Evolutionary conservation across 2,888 invertebrate species (phyloP).

Genomic region (Penaeus monodon): DNA sequence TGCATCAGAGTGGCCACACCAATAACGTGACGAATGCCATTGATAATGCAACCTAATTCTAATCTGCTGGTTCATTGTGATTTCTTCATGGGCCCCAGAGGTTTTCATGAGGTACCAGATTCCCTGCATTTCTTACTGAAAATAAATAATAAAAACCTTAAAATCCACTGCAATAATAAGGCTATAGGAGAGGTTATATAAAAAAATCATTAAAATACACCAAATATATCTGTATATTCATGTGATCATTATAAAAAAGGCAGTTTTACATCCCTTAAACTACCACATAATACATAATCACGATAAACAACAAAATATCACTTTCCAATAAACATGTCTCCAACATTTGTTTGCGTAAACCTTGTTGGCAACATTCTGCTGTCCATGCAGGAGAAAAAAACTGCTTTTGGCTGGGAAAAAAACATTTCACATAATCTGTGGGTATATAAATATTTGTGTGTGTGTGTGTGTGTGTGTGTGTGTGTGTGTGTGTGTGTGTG

Average conservation of each 20-base stretch:
- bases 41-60: constrained; percentile 95
- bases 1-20: constrained; percentile 98
- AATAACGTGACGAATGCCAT: constrained; percentile 90
- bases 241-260: too few relatives aligned
- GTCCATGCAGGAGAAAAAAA: constrained; percentile 98
- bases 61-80: constrained; percentile 93
- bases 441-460: not conserved
- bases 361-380: constrained; percentile 96
- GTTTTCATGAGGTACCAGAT: constrained; percentile 91
- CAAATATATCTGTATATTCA: too few relatives aligned
- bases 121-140: constrained; percentile 95
- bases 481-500: fast-evolving
- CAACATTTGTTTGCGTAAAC: constrained; percentile 94
- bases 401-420: constrained; percentile 86
- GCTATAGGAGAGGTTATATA: too few relatives aligned
- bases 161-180: too few relatives aligned
- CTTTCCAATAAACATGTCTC: constrained; percentile 95
- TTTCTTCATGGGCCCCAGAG: constrained; percentile 87
- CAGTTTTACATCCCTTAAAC: too few relatives aligned
- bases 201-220: too few relatives aligned
- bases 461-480: too few relatives aligned
- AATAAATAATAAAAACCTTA: too few relatives aligned
- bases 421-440: constrained; percentile 69
- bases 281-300: not conserved
- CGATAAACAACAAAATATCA: not conserved